Percentiles rank a stretch among this genome's conserved stretches.
Conservation (phyloP, 2,888 invertebrate genomes). For the Tachystola acroxantha region DNA sequence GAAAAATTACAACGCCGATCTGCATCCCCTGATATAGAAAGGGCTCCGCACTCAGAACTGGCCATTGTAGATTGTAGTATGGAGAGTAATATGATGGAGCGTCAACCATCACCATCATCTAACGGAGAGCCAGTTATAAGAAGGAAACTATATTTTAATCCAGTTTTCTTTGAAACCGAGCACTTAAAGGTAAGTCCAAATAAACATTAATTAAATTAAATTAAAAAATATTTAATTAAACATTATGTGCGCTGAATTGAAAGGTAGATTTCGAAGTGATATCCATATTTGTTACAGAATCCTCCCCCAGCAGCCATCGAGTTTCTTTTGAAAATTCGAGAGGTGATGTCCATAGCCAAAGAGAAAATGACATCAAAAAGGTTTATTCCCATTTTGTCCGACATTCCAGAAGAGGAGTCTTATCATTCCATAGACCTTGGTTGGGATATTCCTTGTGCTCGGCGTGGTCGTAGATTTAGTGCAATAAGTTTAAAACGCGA, state of each 20-base stretch:
- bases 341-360: conserved; percentile 92
- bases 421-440: conserved; percentile 67
- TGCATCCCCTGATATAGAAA: conserved; percentile 63
- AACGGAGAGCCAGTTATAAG: conserved; percentile 71
- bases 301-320: conserved; percentile 95
- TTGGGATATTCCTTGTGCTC: conserved; percentile 67
- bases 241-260: neutral
- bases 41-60: conserved; percentile 67
- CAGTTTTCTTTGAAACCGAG: conserved; percentile 93
- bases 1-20: conserved; percentile 58
- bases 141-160: conserved; percentile 91
- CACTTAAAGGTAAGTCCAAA: conserved; percentile 81
- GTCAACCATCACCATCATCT: conserved; percentile 45
- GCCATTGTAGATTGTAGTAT: conserved; percentile 64
- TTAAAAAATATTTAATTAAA: neutral
- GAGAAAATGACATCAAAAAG: conserved; percentile 90
- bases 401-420: conserved; percentile 88
- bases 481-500: conserved; percentile 80
- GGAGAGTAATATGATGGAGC: conserved; percentile 37
- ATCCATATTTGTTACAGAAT: conserved; percentile 81
- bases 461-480: conserved; percentile 74
- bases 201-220: neutral
- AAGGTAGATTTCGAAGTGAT: too few relatives aligned
- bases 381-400: conserved; percentile 86
- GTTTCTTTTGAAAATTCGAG: conserved; percentile 91